Percentiles rank a stretch among this genome's conserved stretches.
These are phyloP conservation scores for Stenodema calcarata DNA, from an alignment of 2,888 invertebrate genomes.

Conservation along the genomic window DNA sequence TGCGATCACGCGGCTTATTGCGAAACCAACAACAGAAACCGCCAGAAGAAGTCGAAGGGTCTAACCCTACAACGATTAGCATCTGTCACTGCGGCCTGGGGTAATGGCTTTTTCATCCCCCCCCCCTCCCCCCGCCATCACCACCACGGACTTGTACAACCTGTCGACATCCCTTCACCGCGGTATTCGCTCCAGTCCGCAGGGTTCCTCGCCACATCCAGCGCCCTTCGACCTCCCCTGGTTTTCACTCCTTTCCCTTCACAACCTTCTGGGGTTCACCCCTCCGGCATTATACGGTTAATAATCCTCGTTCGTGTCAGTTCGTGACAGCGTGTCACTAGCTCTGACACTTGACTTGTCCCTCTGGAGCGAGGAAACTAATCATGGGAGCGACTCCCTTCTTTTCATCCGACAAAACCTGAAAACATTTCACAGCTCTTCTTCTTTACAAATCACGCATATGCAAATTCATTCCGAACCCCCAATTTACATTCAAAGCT, in stretches of 20 bases:
- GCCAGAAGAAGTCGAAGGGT: not conserved
- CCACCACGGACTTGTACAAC: too few relatives aligned
- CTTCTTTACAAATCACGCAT: slow-evolving; percentile 41
- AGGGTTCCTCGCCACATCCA: slow-evolving; percentile 10
- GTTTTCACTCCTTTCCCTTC: slow-evolving; percentile 18
- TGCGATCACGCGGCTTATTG: not conserved
- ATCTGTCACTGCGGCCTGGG: slow-evolving; percentile 20
- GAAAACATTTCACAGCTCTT: slow-evolving; percentile 37
- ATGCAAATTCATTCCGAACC: slow-evolving; percentile 30
- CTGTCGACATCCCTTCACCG: not conserved
- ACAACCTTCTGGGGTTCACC: not conserved
- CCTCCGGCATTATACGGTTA: slow-evolving; percentile 45
- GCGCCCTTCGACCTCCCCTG: not conserved
- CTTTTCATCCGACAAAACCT: slow-evolving; percentile 44
- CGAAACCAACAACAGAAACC: not conserved
- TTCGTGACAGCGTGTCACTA: slow-evolving; percentile 46
- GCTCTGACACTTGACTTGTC: slow-evolving; percentile 47
- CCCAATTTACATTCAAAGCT: slow-evolving; percentile 39
- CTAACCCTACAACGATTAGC: slow-evolving; percentile 25
- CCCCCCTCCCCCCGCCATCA: not conserved
- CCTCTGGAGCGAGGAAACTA: slow-evolving; percentile 11
- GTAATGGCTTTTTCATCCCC: slow-evolving; percentile 28
- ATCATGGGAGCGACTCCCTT: slow-evolving; percentile 16
- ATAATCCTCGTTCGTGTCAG: slow-evolving; percentile 46
- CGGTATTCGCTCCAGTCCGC: not conserved